Evolutionary conservation across 1,140 invertebrate species (phyloP).

Genomic region (Zaprionus africanus): DNA sequence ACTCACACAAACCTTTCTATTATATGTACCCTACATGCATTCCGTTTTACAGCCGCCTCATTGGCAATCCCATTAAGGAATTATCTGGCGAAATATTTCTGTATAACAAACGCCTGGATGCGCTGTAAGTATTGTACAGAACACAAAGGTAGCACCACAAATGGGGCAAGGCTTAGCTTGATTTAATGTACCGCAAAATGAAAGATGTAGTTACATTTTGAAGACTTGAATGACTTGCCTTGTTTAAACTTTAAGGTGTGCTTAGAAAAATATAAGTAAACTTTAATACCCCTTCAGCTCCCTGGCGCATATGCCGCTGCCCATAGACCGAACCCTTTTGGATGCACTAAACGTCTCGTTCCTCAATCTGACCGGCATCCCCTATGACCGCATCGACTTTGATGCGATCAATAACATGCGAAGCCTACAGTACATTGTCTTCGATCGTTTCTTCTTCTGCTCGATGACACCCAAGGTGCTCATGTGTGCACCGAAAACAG

Average conservation of each 20-base stretch:
- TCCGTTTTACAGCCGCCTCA: constrained; percentile 84
- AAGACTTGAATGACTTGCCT: background rate
- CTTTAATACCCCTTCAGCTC: constrained; percentile 43
- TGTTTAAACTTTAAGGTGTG: background rate
- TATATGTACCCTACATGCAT: constrained; percentile 26
- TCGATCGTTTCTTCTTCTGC: constrained; percentile 90
- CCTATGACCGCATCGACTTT: constrained; percentile 86
- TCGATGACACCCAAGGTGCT: constrained; percentile 87
- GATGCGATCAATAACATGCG: constrained; percentile 85
- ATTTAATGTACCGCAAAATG: constrained; percentile 23
- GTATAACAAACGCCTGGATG: constrained; percentile 84
- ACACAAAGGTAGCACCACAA: constrained; percentile 4
- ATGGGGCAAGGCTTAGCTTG: constrained; percentile 16
- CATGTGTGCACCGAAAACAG: constrained; percentile 88
- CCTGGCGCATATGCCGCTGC: constrained; percentile 65
- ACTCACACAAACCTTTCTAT: constrained; percentile 25
- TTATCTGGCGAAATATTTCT: constrained; percentile 85
- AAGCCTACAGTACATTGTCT: constrained; percentile 87
- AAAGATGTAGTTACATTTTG: background rate
- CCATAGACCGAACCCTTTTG: constrained; percentile 59
- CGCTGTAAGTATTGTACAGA: constrained; percentile 86
- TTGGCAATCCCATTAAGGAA: constrained; percentile 84
- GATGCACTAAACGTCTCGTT: constrained; percentile 71
- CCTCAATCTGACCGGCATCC: constrained; percentile 86
- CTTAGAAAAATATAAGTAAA: background rate